Evolutionary conservation across 2,888 invertebrate species (phyloP).

Genomic region (Argyresthia goedartella): DNA sequence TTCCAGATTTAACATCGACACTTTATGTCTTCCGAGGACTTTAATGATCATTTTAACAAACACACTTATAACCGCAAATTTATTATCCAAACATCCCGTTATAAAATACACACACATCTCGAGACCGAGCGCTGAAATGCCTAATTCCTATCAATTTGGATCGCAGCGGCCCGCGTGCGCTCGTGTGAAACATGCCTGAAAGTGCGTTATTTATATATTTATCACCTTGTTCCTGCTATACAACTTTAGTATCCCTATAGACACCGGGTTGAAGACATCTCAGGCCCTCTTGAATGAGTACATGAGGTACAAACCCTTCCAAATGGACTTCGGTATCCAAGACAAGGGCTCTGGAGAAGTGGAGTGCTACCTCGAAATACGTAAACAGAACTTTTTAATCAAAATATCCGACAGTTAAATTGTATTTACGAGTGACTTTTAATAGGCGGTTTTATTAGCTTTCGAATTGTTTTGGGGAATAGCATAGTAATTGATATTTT

Average conservation of each 20-base stretch:
- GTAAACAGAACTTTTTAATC: conserved; percentile 65
- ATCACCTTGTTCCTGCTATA: conserved; percentile 41
- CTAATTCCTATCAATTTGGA: conserved; percentile 48
- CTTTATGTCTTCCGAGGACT: not conserved
- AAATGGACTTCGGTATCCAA: conserved; percentile 75
- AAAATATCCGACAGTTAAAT: conserved; percentile 24
- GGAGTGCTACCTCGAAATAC: conserved; percentile 79
- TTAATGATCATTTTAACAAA: conserved; percentile 18
- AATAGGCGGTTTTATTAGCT: conserved; percentile 30
- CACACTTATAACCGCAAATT: conserved; percentile 32
- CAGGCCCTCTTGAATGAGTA: conserved; percentile 25
- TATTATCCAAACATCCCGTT: conserved; percentile 56
- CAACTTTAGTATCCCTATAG: conserved; percentile 55
- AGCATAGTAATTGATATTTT: conserved; percentile 68
- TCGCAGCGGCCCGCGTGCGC: conserved; percentile 41
- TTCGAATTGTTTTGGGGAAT: conserved; percentile 44
- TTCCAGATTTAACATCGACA: too few relatives aligned
- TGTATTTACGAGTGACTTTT: conserved; percentile 23
- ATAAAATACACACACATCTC: conserved; percentile 30
- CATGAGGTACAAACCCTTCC: conserved; percentile 33
- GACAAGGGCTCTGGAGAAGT: conserved; percentile 77
- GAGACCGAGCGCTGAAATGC: conserved; percentile 31
- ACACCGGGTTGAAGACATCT: conserved; percentile 53
- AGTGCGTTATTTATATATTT: conserved; percentile 64
- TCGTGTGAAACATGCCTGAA: conserved; percentile 50